Conservation (phyloP, 1,140 invertebrate species). For the Gonioctena quinquepunctata region DNA sequence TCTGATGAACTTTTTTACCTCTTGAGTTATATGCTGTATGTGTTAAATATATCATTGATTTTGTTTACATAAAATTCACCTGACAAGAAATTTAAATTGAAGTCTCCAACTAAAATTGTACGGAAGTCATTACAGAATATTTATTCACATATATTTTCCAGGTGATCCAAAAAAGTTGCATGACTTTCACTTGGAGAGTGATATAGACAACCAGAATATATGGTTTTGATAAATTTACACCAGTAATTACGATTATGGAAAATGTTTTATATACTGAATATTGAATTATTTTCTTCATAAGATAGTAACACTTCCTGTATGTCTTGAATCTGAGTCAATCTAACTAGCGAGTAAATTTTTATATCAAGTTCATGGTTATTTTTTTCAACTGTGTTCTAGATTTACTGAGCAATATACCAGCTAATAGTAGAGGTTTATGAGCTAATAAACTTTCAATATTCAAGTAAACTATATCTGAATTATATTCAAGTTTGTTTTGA, state of each 20-base stretch:
- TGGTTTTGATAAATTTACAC: conserved; percentile 5
- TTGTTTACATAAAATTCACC: not conserved
- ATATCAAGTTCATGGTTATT: conserved; percentile 8
- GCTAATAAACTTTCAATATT: conserved; percentile 2
- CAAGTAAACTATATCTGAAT: conserved; percentile 3
- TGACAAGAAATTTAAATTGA: not conserved
- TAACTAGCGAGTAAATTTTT: conserved; percentile 1
- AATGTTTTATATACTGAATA: conserved; percentile 7
- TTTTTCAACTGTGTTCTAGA: conserved; percentile 1
- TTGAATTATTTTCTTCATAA: conserved; percentile 4
- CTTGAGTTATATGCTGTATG: conserved; percentile 5
- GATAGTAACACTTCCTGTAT: conserved; percentile 1
- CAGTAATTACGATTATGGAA: conserved; percentile 4
- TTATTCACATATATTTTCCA: conserved; percentile 6
- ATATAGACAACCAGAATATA: not conserved
- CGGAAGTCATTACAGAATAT: conserved; percentile 1
- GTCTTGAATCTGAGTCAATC: conserved; percentile 1
- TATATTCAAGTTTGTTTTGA: conserved; percentile 6
- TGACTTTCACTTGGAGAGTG: conserved; percentile 3
- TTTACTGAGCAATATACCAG: conserved; percentile 4
- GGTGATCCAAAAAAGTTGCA: conserved; percentile 2
- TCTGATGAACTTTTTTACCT: conserved; percentile 3
- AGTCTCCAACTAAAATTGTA: not conserved
- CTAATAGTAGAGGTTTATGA: conserved; percentile 1
- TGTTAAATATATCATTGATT: conserved; percentile 4